Evolutionary conservation across 2,888 invertebrate genomes (phyloP), one percentile per base, ranked within the genome.

Genomic region (Leptinotarsa rubiginosa): DNA sequence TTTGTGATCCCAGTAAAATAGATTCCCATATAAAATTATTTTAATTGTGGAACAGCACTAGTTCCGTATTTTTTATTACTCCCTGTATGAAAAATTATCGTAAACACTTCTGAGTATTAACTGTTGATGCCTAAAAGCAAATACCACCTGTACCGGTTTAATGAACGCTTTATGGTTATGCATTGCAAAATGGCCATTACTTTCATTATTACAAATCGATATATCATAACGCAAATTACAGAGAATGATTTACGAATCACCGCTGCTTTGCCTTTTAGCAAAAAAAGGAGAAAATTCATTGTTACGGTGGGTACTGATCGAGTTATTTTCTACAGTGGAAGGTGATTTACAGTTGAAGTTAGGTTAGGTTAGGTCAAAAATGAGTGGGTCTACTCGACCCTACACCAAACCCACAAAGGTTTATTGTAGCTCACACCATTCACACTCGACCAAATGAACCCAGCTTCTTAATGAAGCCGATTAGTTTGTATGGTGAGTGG

Each of bases 141-240:
- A 64, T 62, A 70, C 64, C 70, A 70, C 70, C 70, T 70, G 70
- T 41, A 59, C 49, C 15, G 64, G 70, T 70, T 70, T 70, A 52
- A 47, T 70, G 62, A 64, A 62, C 70, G 64, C 20, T 62, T 64
- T 49, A 70, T 70, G 59, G 66, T n/a, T 62, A 62, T 62, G 50
- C 20, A 65, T 68, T 68, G 54, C 68, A 41, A 68, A 31, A 68
- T 31, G 59, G 54, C 65, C 25, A 52, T 64, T 64, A 70, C 62
- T 70, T 70, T 70, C 70, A 47, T 56, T 52, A 67, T 67, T 47
- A 25, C 54, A 54, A 54, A 54, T 68, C 68, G 54, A 68, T 52
- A 68, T 68, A 54, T 52, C 54, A 41, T 68, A 22, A 54, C 54
- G 62, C 62, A 62, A 56, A 56, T 22, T 25, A 25, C 56, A 22